Evolutionary conservation across 1,140 invertebrate species (phyloP).

Genomic region (Bombus balteatus): DNA sequence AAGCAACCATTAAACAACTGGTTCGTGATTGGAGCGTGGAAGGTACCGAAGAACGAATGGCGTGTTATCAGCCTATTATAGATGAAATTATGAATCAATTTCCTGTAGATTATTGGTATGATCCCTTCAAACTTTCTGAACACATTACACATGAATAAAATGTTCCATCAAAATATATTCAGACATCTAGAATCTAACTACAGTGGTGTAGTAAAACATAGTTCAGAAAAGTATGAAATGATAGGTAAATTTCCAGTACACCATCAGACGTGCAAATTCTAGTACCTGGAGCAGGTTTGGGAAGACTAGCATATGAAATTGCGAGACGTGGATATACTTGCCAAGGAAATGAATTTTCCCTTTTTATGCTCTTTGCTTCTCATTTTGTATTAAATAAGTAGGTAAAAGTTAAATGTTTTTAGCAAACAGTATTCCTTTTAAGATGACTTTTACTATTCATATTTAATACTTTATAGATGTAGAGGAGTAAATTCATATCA

Average conservation of each 20-base stretch:
- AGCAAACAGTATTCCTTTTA: too few species aligned
- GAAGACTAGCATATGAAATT: slow-evolving; percentile 96
- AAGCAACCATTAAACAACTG: slow-evolving; percentile 96
- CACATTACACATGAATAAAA: background rate
- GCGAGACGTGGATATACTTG: slow-evolving; percentile 94
- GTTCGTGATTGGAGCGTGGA: slow-evolving; percentile 96
- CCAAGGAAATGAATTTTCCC: slow-evolving; percentile 98
- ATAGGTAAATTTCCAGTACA: slow-evolving; percentile 77
- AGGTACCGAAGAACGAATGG: slow-evolving; percentile 91
- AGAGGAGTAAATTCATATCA: slow-evolving; percentile 84
- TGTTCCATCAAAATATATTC: background rate
- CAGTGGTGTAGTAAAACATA: slow-evolving; percentile 29
- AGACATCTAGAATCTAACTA: background rate
- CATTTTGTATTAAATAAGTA: slow-evolving; percentile 97
- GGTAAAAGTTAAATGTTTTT: slow-evolving; percentile 37
- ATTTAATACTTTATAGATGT: slow-evolving; percentile 81
- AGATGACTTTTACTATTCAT: background rate
- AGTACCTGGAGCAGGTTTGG: slow-evolving; percentile 97
- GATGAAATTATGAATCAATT: slow-evolving; percentile 91
- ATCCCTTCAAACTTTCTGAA: background rate
- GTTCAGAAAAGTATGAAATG: slow-evolving; percentile 71
- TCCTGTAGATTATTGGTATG: slow-evolving; percentile 84
- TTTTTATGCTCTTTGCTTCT: slow-evolving; percentile 98
- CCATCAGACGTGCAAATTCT: slow-evolving; percentile 87
- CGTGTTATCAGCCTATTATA: slow-evolving; percentile 96